Base-by-base conservation (phyloP, 2,888 invertebrate genomes). In the Chorisops tibialis region DNA sequence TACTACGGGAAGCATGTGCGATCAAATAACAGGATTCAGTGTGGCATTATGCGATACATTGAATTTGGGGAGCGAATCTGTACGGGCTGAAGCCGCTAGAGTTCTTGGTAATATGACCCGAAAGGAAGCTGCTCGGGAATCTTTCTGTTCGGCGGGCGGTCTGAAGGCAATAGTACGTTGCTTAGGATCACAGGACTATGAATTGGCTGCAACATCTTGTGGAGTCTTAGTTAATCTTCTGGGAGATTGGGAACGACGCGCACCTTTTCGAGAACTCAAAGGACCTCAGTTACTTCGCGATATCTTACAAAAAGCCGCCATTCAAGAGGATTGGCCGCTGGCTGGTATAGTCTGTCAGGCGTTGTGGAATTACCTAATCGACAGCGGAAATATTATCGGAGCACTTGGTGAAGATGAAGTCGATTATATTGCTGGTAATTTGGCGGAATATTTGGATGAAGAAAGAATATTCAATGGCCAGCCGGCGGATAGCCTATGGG, bases 81-180 rank as follows among this genome's bases (percentile, higher is more conserved):
- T 81, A 62, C 79, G 74, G 50, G 71, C 82, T 67, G 93, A 93
- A 79, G 86, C 89, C 21, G 86, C 88, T 69, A 81, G 93, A 65
- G 92, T 92, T 59, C 83, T 91, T 67, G 93, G 92, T 30, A 93
- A 93, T 78, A 79, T 93, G 67, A 89, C 92, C 1, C 81, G 92
- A 43, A 86, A 87, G 21, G 81, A 83, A 73, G 75, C 81, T 64
- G 84, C 87, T 0, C 77, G 88, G 63, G 83, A 83, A 62, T 84
- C 83, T 67, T 81, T 91, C 62, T 83, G 87, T 66, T 81, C 85
- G 49, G 82, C 86, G 24, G 87, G 88, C 66, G 87, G 85, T 1
- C 78, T 89, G 30, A 78, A 81, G 47, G 72, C 79, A 22, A 79
- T 88, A 4, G 80, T 85, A 21, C 81, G 83, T 12, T 82, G 84